Evolutionary conservation across 1,140 invertebrate genomes (phyloP), one percentile per base, ranked within the genome.

Genomic region (Ooceraea biroi): DNA sequence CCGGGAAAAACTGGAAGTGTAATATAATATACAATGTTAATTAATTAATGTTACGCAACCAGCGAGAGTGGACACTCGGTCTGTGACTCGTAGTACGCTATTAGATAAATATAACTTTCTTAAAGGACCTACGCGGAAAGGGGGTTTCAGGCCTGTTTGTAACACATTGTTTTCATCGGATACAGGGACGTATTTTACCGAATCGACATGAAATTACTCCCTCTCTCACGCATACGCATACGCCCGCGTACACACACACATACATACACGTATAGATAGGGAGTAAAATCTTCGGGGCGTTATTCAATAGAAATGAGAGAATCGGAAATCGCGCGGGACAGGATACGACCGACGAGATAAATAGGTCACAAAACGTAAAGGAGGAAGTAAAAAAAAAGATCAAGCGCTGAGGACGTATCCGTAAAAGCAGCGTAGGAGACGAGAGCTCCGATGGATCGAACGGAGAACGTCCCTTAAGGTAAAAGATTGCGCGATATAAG

Each of bases 11-110:
- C 36, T 36, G 11, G 8, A 57, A 71, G 52, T 93, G 91, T 91
- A 94, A 92, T 90, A 91, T 91, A 93, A 93, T 93, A 93, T 91
- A 91, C 91, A 91, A 91, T 91, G 87, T 91, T 90, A 90, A 92
- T 90, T 89, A 91, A 90, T 91, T 76, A 91, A 88, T 88, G 91
- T 88, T 86, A 90, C 88, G 76, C 84, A 80, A 89, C 36, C 82
- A 89, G 84, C 86, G 85, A 90, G 90, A 84, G 87, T 92, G 89
- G 88, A 89, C 88, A 87, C 89, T 92, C 85, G 90, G 68, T 88
- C 90, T 83, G 80, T 88, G 90, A 84, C 89, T 90, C 89, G 87
- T 93, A 92, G 88, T 88, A 91, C 86, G 90, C 85, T 92, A 92
- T 92, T 88, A 91, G 77, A 84, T 88, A 73, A 90, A 90, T 91